phyloP scores from a whole-genome alignment of 2,888 invertebrate species.

The Mimas tiliae region DNA sequence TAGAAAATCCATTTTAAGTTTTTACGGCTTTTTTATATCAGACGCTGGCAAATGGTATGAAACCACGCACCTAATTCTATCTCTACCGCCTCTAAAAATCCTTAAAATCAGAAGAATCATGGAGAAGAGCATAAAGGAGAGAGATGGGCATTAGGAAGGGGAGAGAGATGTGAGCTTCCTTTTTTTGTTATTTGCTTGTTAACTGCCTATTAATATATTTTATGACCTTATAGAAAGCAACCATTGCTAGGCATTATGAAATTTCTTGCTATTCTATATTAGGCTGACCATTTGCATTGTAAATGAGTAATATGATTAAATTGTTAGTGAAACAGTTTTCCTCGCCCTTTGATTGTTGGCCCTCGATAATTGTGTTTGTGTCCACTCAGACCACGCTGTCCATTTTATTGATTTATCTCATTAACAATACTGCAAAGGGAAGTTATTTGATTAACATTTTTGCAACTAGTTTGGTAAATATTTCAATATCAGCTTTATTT shows the following conservation, averaged over 20 bases:
- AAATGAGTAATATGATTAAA: conserved; percentile 76
- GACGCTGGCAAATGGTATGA: too few species aligned
- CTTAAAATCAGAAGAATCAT: too few species aligned
- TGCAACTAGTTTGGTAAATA: neutral
- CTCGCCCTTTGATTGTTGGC: conserved; percentile 70
- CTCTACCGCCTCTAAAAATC: too few species aligned
- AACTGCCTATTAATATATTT: too few species aligned
- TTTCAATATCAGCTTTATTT: conserved; percentile 8
- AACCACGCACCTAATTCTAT: too few species aligned
- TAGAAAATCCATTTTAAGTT: too few species aligned
- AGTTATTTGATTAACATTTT: conserved; percentile 21
- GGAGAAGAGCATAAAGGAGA: too few species aligned
- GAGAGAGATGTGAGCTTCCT: too few species aligned
- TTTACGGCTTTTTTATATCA: too few species aligned
- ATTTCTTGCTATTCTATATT: conserved; percentile 12
- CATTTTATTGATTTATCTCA: conserved; percentile 63
- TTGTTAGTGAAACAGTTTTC: conserved; percentile 49
- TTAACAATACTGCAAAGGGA: conserved; percentile 48
- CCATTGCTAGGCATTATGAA: neutral
- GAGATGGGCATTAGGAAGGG: too few species aligned
- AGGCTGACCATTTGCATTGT: conserved; percentile 74
- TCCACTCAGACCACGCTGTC: conserved; percentile 30
- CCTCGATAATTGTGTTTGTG: conserved; percentile 61
- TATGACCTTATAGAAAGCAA: neutral
- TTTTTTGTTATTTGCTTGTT: too few species aligned